phyloP scores from a whole-genome alignment of 2,113 vertebrate species.

The Drymodes brunneopygia region DNA sequence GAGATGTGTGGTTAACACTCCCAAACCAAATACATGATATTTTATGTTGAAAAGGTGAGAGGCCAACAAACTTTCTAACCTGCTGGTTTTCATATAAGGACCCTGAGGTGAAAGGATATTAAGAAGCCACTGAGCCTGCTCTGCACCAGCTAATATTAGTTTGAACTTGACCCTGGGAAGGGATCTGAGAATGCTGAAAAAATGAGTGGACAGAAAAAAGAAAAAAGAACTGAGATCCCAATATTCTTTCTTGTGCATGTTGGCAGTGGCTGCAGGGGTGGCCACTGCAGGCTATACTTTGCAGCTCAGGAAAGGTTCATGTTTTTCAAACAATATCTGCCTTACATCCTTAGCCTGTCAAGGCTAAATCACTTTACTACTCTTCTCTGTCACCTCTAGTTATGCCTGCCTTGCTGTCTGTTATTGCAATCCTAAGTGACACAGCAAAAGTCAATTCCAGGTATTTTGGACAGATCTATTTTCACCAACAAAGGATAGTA shows the following conservation, averaged over 20 bases:
- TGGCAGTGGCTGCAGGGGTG: background rate
- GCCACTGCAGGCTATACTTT: background rate
- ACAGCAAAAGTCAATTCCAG: background rate
- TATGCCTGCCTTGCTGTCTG: background rate
- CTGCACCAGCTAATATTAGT: background rate
- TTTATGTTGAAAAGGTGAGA: background rate
- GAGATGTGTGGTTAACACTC: background rate
- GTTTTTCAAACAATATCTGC: background rate
- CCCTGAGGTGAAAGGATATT: background rate
- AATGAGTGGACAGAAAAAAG: background rate
- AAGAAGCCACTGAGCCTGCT: background rate
- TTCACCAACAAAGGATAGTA: background rate
- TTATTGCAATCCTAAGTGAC: background rate
- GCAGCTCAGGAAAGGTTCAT: background rate
- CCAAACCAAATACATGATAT: background rate
- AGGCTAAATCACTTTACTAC: background rate
- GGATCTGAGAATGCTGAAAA: background rate
- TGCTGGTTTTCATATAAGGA: background rate
- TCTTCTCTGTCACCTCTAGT: background rate
- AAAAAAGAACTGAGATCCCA: background rate
- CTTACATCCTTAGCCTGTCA: background rate
- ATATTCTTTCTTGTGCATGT: background rate
- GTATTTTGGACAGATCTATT: constrained; percentile 16
- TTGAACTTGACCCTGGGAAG: background rate
- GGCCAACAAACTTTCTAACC: background rate